These are phyloP conservation scores for Helicoverpa zea DNA, from an alignment of 1,140 invertebrate genomes.

Conservation along the genomic window DNA sequence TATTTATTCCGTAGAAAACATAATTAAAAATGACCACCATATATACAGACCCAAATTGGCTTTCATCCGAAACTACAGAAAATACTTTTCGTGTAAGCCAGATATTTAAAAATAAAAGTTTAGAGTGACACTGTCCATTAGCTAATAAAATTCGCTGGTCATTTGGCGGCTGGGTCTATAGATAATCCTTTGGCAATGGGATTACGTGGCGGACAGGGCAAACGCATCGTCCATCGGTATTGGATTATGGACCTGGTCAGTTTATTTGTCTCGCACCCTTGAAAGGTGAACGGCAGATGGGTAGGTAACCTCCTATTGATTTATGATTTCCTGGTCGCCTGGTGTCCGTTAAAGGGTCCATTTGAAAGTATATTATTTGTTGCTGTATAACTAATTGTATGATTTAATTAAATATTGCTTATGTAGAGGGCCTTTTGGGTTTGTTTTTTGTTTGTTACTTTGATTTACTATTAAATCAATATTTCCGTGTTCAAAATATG, in stretches of 20 bases:
- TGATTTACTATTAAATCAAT: too few species aligned
- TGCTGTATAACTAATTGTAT: too few species aligned
- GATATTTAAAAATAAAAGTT: constrained; percentile 20
- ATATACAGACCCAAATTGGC: background rate
- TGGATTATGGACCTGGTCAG: constrained; percentile 70
- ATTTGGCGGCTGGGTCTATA: constrained; percentile 59
- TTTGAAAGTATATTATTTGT: background rate
- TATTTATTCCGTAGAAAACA: background rate
- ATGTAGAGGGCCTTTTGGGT: too few species aligned
- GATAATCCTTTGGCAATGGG: constrained; percentile 77
- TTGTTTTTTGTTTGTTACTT: too few species aligned
- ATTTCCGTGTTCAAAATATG: too few species aligned
- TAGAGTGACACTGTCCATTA: constrained; percentile 15
- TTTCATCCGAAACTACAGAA: background rate
- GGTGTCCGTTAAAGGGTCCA: constrained; percentile 10
- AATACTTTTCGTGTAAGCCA: background rate
- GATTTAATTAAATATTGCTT: too few species aligned
- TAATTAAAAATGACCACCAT: background rate
- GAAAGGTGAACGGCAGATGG: constrained; percentile 57
- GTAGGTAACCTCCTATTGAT: constrained; percentile 23
- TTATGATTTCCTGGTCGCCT: constrained; percentile 58
- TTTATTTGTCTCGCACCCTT: constrained; percentile 55
- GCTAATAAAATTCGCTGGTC: constrained; percentile 57
- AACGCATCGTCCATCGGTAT: constrained; percentile 71
- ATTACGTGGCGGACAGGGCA: constrained; percentile 74